These are phyloP conservation scores for Dilophus febrilis DNA, from an alignment of 2,888 invertebrate species.

Conservation along the genomic window DNA sequence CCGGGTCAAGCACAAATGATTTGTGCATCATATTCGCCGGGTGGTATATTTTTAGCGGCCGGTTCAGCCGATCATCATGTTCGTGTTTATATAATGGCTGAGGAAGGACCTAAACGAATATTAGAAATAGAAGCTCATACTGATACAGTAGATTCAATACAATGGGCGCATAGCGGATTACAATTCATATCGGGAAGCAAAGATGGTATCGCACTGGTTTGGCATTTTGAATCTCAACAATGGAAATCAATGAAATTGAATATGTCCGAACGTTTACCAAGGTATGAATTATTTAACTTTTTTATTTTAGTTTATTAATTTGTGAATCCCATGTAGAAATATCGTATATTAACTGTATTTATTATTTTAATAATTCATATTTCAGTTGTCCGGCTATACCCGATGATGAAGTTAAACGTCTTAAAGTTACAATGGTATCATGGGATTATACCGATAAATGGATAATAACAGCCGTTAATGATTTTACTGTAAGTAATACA, in stretches of 20 bases:
- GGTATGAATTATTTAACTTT: conserved; percentile 28
- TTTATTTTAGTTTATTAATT: conserved; percentile 7
- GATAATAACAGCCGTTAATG: conserved; percentile 83
- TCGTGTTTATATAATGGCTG: conserved; percentile 70
- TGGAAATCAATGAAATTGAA: conserved; percentile 67
- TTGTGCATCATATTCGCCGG: conserved; percentile 76
- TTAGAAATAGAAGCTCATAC: conserved; percentile 35
- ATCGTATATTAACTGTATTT: not conserved
- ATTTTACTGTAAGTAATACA: conserved; percentile 40
- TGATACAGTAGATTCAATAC: conserved; percentile 89
- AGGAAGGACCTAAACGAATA: conserved; percentile 56
- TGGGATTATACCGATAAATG: conserved; percentile 83
- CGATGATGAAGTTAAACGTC: conserved; percentile 39
- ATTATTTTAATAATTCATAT: not conserved
- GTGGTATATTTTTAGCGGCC: conserved; percentile 80
- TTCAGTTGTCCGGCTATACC: conserved; percentile 16
- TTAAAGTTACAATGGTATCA: conserved; percentile 88
- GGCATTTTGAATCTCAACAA: conserved; percentile 78
- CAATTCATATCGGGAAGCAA: conserved; percentile 88
- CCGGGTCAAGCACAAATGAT: conserved; percentile 93
- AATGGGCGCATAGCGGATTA: conserved; percentile 80
- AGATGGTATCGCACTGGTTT: conserved; percentile 87
- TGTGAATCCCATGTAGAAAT: not conserved
- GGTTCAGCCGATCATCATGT: conserved; percentile 92
- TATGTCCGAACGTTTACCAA: conserved; percentile 44